phyloP scores from a whole-genome alignment of 2,888 invertebrate species.

The Limenitis camilla region DNA sequence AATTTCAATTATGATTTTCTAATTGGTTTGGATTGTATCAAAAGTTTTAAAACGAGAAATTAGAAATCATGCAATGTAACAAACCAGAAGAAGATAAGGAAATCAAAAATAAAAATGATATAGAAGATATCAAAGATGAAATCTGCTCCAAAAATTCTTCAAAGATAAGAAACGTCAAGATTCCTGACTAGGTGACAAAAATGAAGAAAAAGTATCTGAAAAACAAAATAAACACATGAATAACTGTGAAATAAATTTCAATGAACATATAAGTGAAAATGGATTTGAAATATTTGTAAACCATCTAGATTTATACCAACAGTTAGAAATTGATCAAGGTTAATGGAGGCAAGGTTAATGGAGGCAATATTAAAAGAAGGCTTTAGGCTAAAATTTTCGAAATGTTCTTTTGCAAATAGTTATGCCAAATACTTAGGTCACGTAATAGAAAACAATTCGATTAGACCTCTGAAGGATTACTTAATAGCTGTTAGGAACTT shows the following conservation, averaged over 20 bases:
- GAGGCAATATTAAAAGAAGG: too few relatives aligned
- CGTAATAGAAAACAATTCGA: conserved; percentile 7
- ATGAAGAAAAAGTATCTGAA: neutral
- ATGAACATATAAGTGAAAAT: conserved; percentile 1
- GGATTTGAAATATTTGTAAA: conserved; percentile 1
- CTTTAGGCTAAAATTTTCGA: too few relatives aligned
- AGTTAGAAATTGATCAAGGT: conserved; percentile 1
- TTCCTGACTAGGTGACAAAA: conserved; percentile 10
- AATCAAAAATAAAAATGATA: too few relatives aligned
- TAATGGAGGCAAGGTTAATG: neutral
- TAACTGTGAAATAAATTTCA: conserved; percentile 4
- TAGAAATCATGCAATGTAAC: neutral
- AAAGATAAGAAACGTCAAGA: neutral
- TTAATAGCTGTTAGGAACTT: too few relatives aligned
- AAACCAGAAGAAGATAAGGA: neutral
- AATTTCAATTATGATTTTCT: conserved; percentile 20
- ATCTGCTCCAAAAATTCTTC: neutral
- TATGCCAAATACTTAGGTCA: conserved; percentile 9
- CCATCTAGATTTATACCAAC: neutral
- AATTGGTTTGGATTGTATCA: conserved; percentile 20
- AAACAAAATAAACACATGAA: neutral
- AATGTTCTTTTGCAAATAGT: conserved; percentile 1
- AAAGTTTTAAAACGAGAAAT: conserved; percentile 16
- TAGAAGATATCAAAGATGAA: neutral
- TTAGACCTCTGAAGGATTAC: conserved; percentile 10